phyloP scores from a whole-genome alignment of 2,797 vertebrate genomes.

The Salarias fasciatus region DNA sequence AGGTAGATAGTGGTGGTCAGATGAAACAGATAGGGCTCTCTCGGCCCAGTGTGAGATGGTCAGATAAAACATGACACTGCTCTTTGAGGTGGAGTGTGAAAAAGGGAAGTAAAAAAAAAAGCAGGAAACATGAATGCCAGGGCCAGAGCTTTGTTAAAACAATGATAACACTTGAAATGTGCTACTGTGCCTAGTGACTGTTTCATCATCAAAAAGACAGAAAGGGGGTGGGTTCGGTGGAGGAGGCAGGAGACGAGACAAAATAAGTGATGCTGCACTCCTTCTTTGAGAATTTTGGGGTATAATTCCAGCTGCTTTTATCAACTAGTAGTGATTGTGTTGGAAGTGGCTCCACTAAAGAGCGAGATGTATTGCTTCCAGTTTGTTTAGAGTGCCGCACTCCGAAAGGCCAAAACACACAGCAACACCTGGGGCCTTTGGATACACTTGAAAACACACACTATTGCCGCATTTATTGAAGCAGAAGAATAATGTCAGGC shows the following conservation, averaged over 20 bases:
- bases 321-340: conserved; percentile 30
- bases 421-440: conserved; percentile 42
- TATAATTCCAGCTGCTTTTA: conserved; percentile 26
- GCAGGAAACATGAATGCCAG: conserved; percentile 62
- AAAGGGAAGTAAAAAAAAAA: conserved; percentile 59
- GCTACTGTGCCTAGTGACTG: conserved; percentile 53
- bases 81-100: conserved; percentile 72
- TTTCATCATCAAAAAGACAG: conserved; percentile 72
- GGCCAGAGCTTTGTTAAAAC: conserved; percentile 71
- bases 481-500: conserved; percentile 13
- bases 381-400: conserved; percentile 20
- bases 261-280: conserved; percentile 25
- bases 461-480: conserved; percentile 30
- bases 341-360: conserved; percentile 30
- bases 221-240: not conserved
- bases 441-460: conserved; percentile 18
- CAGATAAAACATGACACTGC: conserved; percentile 79
- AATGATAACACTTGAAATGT: conserved; percentile 73
- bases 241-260: conserved; percentile 15
- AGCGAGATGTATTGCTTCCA: conserved; percentile 17
- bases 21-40: conserved; percentile 73
- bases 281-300: conserved; percentile 17
- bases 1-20: conserved; percentile 68
- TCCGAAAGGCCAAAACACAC: conserved; percentile 37
- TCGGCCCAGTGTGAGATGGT: conserved; percentile 69